Evolutionary conservation across 2,113 vertebrate species (phyloP).

Genomic region (Athene cunicularia): DNA sequence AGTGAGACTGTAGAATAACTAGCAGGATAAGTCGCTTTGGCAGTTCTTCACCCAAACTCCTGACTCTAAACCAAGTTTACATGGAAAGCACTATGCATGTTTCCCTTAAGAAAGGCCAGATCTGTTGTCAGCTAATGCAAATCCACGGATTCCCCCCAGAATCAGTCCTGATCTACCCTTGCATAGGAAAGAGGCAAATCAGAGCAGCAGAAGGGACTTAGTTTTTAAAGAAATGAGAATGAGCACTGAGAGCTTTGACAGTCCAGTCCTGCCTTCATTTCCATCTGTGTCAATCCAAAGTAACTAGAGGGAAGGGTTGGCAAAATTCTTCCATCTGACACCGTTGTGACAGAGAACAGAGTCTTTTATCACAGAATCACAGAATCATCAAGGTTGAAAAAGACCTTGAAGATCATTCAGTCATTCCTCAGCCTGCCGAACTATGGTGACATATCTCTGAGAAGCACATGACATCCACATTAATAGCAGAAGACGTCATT

Average conservation of each 20-base stretch:
- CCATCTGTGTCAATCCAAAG: not conserved
- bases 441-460: conserved; percentile 7
- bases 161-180: not conserved
- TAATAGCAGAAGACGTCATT: not conserved
- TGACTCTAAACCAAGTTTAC: not conserved
- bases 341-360: not conserved
- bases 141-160: not conserved
- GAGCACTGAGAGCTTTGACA: not conserved
- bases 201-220: accelerated
- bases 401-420: too few species aligned
- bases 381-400: too few species aligned
- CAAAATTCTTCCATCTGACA: not conserved
- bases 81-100: not conserved
- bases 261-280: not conserved
- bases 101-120: not conserved
- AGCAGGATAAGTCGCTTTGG: not conserved
- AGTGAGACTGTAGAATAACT: conserved; percentile 34
- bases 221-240: not conserved
- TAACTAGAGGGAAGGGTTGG: not conserved
- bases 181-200: not conserved
- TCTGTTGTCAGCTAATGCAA: not conserved
- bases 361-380: not conserved
- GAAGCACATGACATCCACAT: not conserved
- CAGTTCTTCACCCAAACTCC: not conserved
- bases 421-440: not conserved